Percentiles rank a stretch among this genome's conserved stretches.
phyloP scores from a whole-genome alignment of 64 coral and sea anemone species.

The Montipora foliosa region DNA sequence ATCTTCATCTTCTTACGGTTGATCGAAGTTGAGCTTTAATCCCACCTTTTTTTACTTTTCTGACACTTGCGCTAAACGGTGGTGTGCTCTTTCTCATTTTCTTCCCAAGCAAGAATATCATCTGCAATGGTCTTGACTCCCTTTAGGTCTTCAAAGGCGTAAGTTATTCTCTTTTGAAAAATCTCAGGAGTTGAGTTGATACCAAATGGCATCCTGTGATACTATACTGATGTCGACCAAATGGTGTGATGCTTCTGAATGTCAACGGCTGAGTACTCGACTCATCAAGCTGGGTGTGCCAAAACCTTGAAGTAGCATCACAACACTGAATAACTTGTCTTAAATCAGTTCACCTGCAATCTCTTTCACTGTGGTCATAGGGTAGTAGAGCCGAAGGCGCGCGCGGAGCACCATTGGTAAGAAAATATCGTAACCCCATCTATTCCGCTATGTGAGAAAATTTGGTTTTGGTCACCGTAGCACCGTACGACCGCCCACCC shows the following conservation, averaged over 20 bases:
- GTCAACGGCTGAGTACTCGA: background rate
- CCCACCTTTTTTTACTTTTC: conserved; percentile 24
- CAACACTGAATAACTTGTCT: background rate
- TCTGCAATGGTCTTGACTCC: background rate
- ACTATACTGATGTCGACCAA: background rate
- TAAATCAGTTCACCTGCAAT: background rate
- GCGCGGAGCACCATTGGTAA: too few relatives aligned
- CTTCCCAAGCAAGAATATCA: background rate
- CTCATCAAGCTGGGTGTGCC: background rate
- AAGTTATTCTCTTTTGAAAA: background rate
- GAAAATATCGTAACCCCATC: too few relatives aligned
- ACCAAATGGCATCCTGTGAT: background rate
- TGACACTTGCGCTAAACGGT: conserved; percentile 15
- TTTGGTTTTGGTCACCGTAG: too few relatives aligned
- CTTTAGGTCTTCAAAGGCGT: background rate
- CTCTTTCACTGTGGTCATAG: background rate
- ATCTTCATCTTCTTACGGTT: background rate
- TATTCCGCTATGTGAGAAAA: too few relatives aligned
- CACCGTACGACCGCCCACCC: too few relatives aligned
- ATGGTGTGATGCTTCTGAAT: background rate
- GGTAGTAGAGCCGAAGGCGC: too few relatives aligned
- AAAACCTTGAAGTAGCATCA: background rate
- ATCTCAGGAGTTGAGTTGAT: background rate
- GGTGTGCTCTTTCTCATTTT: too few relatives aligned
- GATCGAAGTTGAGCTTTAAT: conserved; percentile 4